phyloP scores from a whole-genome alignment of 2,888 invertebrate genomes.

The Morpho deidamia region DNA sequence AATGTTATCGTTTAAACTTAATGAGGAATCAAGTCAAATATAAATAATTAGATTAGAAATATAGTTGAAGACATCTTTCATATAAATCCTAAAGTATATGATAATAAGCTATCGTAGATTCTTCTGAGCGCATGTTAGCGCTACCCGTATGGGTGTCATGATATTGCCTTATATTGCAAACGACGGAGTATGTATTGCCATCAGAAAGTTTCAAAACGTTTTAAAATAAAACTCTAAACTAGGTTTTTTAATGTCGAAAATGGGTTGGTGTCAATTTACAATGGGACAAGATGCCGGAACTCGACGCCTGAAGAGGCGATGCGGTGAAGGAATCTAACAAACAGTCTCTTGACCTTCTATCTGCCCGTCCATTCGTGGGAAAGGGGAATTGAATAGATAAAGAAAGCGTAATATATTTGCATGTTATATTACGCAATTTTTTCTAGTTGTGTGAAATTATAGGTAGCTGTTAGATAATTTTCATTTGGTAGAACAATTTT shows the following conservation, averaged over 20 bases:
- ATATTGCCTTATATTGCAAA: conserved; percentile 24
- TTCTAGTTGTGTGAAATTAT: background rate
- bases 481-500: conserved; percentile 8
- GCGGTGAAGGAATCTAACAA: conserved; percentile 38
- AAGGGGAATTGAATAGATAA: conserved; percentile 19
- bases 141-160: conserved; percentile 24
- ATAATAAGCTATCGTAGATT: conserved; percentile 26
- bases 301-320: conserved; percentile 32
- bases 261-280: conserved; percentile 18
- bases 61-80: conserved; percentile 26
- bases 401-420: background rate
- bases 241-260: conserved; percentile 14
- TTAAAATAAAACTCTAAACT: conserved; percentile 11
- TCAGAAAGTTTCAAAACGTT: background rate
- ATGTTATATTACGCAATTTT: background rate
- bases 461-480: background rate
- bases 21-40: too few species aligned
- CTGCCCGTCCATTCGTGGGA: conserved; percentile 32
- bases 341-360: conserved; percentile 27
- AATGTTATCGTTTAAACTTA: background rate
- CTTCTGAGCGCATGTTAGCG: conserved; percentile 18
- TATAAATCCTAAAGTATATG: conserved; percentile 30
- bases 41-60: too few species aligned
- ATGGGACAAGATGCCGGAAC: conserved; percentile 31
- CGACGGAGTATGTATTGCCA: conserved; percentile 10